Base-by-base conservation (phyloP, 1,140 invertebrate species). In the Acromyrmex charruanus region DNA sequence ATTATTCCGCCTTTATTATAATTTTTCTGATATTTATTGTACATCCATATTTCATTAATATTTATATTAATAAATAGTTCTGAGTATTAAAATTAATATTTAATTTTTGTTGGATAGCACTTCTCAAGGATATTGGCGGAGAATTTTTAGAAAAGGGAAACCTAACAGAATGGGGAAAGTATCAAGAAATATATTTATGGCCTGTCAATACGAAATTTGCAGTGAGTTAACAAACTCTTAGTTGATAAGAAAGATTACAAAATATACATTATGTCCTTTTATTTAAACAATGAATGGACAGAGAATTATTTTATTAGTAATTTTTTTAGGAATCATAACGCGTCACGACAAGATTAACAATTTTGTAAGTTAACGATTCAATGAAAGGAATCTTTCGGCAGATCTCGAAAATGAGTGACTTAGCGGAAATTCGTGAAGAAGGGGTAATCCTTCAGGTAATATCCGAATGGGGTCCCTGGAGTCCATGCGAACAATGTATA, bases 111-210 rank as follows among this genome's bases (percentile, higher is more conserved):
- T 4, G 9, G 6, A 53, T 71, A 94, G 94, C 90, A 51, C 92
- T 94, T 85, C 92, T 94, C 65, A 92, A 94, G 79, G 89, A 91
- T 28, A 80, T 93, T 79, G 61, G 72, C 5, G 75, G 88, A 31
- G 81, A 81, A 0, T 87, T 86, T 31, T 53, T 91, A 1, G 93
- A 94, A 89, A 93, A 86, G 77, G 96, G 95, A 65, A 95, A 95
- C 88, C 85, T 96, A 51, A 93, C 93, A 2, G 93, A 94, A 66
- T 96, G 95, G 95, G 92, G 94, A 59, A 93, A 94, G 69, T 96
- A 96, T 90, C 93, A 93, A 44, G 93, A 96, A 89, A 93, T 92
- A 12, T 93, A 95, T 90, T 93, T 96, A 25, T 39, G 86, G 21
- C 94, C 96, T 28, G 90, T 95, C 63, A 93, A 93, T 28, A 84